These are phyloP conservation scores for Argyresthia goedartella DNA, from an alignment of 2,888 invertebrate species.

Conservation along the genomic window DNA sequence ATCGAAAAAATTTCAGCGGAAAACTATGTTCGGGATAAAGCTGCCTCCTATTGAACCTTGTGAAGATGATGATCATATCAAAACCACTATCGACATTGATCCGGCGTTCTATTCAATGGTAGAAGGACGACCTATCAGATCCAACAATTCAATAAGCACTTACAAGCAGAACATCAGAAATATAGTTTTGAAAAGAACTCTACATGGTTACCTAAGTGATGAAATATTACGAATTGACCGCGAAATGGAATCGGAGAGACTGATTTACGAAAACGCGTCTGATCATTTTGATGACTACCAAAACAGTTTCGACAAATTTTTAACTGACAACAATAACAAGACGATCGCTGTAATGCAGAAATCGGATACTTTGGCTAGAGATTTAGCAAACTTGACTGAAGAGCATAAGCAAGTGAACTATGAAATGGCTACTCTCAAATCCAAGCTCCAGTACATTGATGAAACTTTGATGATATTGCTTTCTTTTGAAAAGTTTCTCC, in stretches of 20 bases:
- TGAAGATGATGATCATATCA: constrained; percentile 24
- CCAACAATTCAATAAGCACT: constrained; percentile 61
- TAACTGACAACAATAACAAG: constrained; percentile 57
- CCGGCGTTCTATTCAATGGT: constrained; percentile 74
- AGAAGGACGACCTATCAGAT: constrained; percentile 70
- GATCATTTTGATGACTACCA: constrained; percentile 54
- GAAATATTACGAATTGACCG: constrained; percentile 53
- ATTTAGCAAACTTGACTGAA: constrained; percentile 44
- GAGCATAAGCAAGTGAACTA: constrained; percentile 48
- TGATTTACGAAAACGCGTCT: constrained; percentile 40
- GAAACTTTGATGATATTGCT: constrained; percentile 50
- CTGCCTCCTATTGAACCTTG: constrained; percentile 46
- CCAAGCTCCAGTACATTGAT: constrained; percentile 54
- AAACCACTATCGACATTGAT: constrained; percentile 73
- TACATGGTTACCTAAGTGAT: constrained; percentile 46
- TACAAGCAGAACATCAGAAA: constrained; percentile 68
- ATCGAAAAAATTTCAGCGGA: background rate
- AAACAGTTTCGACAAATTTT: constrained; percentile 57
- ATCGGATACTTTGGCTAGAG: constrained; percentile 49
- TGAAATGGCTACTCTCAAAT: constrained; percentile 49
- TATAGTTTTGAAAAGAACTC: constrained; percentile 43
- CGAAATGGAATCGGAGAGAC: constrained; percentile 48
- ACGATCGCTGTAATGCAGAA: constrained; percentile 58
- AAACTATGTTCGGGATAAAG: constrained; percentile 39
- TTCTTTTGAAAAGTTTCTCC: constrained; percentile 54